phyloP scores from a whole-genome alignment of 2,113 vertebrate species.

The Oreochromis spilurus region DNA sequence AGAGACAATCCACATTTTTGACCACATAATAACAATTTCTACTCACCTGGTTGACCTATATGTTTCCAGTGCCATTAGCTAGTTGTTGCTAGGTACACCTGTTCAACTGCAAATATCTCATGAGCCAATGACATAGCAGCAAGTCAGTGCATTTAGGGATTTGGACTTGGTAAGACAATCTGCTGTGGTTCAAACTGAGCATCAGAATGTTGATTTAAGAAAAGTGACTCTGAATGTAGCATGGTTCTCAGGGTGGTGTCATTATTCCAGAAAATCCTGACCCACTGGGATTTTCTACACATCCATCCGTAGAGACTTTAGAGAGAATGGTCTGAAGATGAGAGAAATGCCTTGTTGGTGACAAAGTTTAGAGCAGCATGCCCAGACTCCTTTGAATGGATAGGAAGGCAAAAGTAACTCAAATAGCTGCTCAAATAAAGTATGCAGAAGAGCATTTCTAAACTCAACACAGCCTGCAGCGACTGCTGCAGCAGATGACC shows the following conservation, averaged over 20 bases:
- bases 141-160: not conserved
- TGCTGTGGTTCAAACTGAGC: not conserved
- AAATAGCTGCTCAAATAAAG: not conserved
- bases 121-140: not conserved
- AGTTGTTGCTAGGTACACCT: accelerated
- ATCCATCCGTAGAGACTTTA: accelerated
- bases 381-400: not conserved
- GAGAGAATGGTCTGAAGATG: not conserved
- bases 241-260: not conserved
- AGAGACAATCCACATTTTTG: not conserved
- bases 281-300: not conserved
- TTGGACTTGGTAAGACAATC: accelerated
- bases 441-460: not conserved
- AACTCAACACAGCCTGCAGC: accelerated
- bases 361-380: not conserved
- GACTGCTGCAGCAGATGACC: not conserved
- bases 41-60: not conserved
- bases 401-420: not conserved
- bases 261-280: not conserved
- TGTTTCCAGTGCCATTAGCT: not conserved
- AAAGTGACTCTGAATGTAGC: not conserved
- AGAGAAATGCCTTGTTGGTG: not conserved
- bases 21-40: not conserved
- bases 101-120: not conserved
- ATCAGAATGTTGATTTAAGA: not conserved